Percentiles rank a stretch among this genome's conserved stretches.
These are phyloP conservation scores for Zapus hudsonius DNA, from an alignment of 2,113 vertebrate species.

Conservation along the genomic window DNA sequence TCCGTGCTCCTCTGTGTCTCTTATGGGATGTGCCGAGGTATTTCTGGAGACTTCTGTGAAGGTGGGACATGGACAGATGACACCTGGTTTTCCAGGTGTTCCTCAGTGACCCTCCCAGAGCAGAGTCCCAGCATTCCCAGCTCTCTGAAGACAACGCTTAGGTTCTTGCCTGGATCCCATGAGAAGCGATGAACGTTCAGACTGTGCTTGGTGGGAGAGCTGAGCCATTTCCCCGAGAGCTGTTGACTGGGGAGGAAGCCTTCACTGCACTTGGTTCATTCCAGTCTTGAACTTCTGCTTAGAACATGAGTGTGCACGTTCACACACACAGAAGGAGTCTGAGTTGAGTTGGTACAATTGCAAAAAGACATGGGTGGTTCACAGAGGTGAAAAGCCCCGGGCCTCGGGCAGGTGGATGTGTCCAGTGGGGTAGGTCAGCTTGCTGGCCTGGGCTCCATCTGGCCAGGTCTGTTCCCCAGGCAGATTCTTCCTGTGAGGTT, in stretches of 20 bases:
- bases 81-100: too few relatives aligned
- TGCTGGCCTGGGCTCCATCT: not conserved
- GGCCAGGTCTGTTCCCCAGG: accelerated
- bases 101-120: not conserved
- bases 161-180: not conserved
- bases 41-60: not conserved
- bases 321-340: not conserved
- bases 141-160: not conserved
- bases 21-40: accelerated
- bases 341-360: not conserved
- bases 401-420: accelerated
- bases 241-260: not conserved
- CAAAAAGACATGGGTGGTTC: too few relatives aligned
- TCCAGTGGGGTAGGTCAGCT: accelerated
- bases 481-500: accelerated
- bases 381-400: not conserved
- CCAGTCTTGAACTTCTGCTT: too few relatives aligned
- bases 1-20: accelerated
- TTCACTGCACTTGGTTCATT: not conserved
- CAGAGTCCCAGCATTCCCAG: not conserved
- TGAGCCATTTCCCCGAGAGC: not conserved
- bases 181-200: too few relatives aligned
- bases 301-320: too few relatives aligned
- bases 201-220: too few relatives aligned
- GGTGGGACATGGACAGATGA: too few relatives aligned